Evolutionary conservation across 2,888 invertebrate species (phyloP).

Genomic region (Chironomus riparius): DNA sequence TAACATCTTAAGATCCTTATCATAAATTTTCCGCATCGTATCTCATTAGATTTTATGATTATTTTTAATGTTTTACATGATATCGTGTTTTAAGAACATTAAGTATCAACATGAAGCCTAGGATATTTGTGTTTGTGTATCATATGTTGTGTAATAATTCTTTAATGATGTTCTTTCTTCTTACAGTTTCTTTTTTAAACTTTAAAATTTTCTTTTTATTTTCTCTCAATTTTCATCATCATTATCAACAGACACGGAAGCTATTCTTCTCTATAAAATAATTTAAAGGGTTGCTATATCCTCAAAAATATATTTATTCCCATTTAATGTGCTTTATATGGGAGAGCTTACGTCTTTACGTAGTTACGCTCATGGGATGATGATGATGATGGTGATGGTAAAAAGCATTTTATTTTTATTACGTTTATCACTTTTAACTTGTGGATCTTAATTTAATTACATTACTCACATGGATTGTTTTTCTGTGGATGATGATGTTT

Average conservation of each 20-base stretch:
- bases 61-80: slow-evolving; percentile 15
- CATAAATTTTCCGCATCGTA: neutral
- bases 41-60: slow-evolving; percentile 7
- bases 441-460: neutral
- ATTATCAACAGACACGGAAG: neutral
- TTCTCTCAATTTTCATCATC: neutral
- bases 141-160: neutral
- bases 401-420: neutral
- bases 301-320: too few relatives aligned
- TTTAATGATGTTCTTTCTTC: neutral
- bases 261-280: too few relatives aligned
- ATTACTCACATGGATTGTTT: neutral
- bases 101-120: neutral
- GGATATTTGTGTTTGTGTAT: neutral
- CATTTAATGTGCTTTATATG: neutral
- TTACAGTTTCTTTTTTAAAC: neutral
- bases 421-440: neutral
- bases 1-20: neutral
- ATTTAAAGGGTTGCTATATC: neutral
- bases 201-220: neutral
- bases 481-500: neutral
- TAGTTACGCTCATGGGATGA: neutral
- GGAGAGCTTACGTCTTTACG: neutral
- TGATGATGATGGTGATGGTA: neutral
- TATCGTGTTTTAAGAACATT: neutral